Evolutionary conservation across 2,888 invertebrate species (phyloP).

Genomic region (Chymomyza amoena): DNA sequence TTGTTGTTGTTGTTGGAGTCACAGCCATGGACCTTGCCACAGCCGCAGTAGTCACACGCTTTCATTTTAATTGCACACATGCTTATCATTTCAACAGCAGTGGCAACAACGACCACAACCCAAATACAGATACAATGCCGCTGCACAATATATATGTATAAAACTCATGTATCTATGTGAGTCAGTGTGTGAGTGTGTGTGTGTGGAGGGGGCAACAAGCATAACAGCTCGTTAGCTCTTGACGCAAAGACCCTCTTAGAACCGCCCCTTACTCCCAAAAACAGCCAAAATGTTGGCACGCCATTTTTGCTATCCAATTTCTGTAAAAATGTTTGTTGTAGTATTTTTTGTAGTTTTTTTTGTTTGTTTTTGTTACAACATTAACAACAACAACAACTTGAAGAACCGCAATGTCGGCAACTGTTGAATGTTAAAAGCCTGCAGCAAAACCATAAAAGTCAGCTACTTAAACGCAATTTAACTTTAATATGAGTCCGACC

Average conservation of each 20-base stretch:
- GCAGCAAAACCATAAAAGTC: constrained; percentile 57
- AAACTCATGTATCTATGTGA: not conserved
- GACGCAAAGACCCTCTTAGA: constrained; percentile 17
- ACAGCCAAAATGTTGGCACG: constrained; percentile 40
- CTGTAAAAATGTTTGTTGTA: not conserved
- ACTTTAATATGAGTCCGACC: constrained; percentile 45
- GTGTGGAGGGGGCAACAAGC: not conserved
- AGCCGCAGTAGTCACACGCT: constrained; percentile 57
- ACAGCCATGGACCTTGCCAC: constrained; percentile 28
- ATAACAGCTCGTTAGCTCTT: constrained; percentile 57
- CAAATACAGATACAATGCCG: constrained; percentile 11
- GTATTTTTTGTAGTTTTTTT: not conserved
- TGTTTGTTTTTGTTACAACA: constrained; percentile 23
- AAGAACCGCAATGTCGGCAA: constrained; percentile 26
- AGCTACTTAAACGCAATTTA: constrained; percentile 67
- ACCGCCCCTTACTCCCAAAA: not conserved
- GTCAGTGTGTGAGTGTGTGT: not conserved
- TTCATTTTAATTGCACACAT: constrained; percentile 73
- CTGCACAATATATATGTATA: constrained; percentile 19
- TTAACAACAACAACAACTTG: constrained; percentile 19
- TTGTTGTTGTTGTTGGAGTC: constrained; percentile 22
- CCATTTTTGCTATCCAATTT: constrained; percentile 54
- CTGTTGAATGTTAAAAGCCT: constrained; percentile 56
- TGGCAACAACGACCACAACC: constrained; percentile 26
- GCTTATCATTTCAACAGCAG: constrained; percentile 73